Percentiles rank a stretch among this genome's conserved stretches.
These are phyloP conservation scores for Drosophila mojavensis DNA, from an alignment of 1,140 invertebrate genomes.

Conservation along the genomic window DNA sequence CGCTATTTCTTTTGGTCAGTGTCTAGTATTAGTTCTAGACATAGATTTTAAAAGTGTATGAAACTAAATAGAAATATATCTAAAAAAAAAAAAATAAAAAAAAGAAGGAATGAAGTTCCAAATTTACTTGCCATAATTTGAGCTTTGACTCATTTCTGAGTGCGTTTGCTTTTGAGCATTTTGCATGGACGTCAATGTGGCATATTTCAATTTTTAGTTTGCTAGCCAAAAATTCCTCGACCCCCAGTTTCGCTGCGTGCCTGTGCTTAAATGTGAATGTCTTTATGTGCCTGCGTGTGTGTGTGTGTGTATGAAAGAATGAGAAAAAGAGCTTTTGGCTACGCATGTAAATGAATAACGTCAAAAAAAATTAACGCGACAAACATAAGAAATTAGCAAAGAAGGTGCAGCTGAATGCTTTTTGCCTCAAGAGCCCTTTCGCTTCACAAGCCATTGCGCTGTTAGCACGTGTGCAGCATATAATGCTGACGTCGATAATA, in stretches of 20 bases:
- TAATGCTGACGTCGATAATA: constrained; percentile 31
- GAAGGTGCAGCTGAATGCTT: constrained; percentile 12
- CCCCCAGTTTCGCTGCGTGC: constrained; percentile 30
- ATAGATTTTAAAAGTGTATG: constrained; percentile 35
- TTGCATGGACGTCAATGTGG: constrained; percentile 62
- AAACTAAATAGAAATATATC: constrained; percentile 11
- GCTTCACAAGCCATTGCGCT: constrained; percentile 5
- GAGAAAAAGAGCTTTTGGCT: constrained; percentile 51
- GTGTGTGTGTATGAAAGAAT: neutral
- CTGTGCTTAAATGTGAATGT: constrained; percentile 5
- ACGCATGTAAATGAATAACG: constrained; percentile 65
- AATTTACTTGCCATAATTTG: constrained; percentile 12
- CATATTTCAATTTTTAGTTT: constrained; percentile 69
- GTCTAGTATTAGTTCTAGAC: constrained; percentile 19
- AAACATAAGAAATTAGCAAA: constrained; percentile 65
- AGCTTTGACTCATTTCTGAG: constrained; percentile 29
- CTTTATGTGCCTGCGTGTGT: constrained; percentile 12
- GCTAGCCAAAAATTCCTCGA: constrained; percentile 63
- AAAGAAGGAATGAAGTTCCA: constrained; percentile 8
- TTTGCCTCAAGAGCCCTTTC: neutral
- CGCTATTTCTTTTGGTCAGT: constrained; percentile 42
- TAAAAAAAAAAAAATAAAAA: constrained; percentile 2
- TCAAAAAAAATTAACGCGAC: constrained; percentile 55
- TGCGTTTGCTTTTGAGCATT: constrained; percentile 45
- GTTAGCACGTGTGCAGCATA: constrained; percentile 64